phyloP scores from a whole-genome alignment of 2,797 vertebrate species.

The Pteropus rufus region DNA sequence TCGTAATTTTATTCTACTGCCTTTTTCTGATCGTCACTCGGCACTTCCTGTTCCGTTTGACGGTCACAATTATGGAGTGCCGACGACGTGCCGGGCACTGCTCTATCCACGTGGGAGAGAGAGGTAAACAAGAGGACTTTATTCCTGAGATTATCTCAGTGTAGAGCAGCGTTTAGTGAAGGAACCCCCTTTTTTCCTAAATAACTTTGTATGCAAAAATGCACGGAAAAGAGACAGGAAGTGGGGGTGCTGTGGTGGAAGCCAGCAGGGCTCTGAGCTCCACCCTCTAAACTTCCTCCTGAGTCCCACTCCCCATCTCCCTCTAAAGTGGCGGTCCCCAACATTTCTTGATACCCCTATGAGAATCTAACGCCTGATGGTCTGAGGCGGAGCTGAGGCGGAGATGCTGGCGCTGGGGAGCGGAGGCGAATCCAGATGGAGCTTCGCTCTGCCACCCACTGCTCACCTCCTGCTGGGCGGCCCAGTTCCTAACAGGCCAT shows the following conservation, averaged over 20 bases:
- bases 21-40: background rate
- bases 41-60: background rate
- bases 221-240: background rate
- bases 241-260: background rate
- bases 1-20: background rate
- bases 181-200: rapidly evolving
- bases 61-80: background rate
- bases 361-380: too few relatives aligned
- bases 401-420: too few relatives aligned
- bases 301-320: too few relatives aligned
- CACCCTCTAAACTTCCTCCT: background rate
- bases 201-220: background rate
- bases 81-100: background rate
- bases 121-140: background rate
- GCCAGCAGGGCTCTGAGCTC: background rate
- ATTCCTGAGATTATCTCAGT: background rate
- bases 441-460: too few relatives aligned
- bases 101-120: background rate
- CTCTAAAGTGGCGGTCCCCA: too few relatives aligned
- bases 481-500: too few relatives aligned
- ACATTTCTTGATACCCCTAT: too few relatives aligned
- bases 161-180: background rate
- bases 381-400: too few relatives aligned
- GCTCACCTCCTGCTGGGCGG: too few relatives aligned
- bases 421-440: too few relatives aligned